These are phyloP conservation scores for Eutrigla gurnardus DNA, from an alignment of 2,797 vertebrate genomes.

Conservation along the genomic window DNA sequence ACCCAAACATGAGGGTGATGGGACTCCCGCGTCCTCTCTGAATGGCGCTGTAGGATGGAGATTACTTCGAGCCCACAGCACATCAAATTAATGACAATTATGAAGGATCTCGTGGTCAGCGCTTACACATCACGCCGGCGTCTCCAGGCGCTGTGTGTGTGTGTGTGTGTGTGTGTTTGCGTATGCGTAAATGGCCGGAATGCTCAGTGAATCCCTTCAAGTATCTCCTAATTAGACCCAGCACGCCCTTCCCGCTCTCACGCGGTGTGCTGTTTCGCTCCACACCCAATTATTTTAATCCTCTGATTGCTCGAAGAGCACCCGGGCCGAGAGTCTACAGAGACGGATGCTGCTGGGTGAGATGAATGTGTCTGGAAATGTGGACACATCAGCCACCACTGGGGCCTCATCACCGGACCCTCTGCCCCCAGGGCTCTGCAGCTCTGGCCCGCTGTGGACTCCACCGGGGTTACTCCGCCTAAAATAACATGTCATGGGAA, in stretches of 20 bases:
- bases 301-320: conserved; percentile 86
- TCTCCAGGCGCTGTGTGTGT: conserved; percentile 38
- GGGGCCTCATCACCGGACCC: conserved; percentile 63
- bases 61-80: conserved; percentile 64
- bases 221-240: conserved; percentile 90
- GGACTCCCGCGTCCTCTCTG: conserved; percentile 50
- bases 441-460: conserved; percentile 57
- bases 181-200: conserved; percentile 72
- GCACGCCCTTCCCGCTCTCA: conserved; percentile 76
- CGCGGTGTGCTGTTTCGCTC: conserved; percentile 81
- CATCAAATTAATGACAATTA: conserved; percentile 79
- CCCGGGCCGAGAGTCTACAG: conserved; percentile 76
- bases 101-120: conserved; percentile 66
- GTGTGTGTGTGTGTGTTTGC: conserved; percentile 27
- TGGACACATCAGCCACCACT: conserved; percentile 69
- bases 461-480: conserved; percentile 64
- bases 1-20: conserved; percentile 55
- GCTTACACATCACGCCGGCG: conserved; percentile 39
- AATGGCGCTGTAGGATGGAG: conserved; percentile 61
- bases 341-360: conserved; percentile 79
- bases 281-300: conserved; percentile 88
- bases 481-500: conserved; percentile 84
- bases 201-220: conserved; percentile 84
- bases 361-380: conserved; percentile 71
- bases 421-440: conserved; percentile 70